Percentiles rank a stretch among this genome's conserved stretches.
These are phyloP conservation scores for Mormyrops boulengeri DNA, from an alignment of 2,797 vertebrate genomes.

Conservation along the genomic window DNA sequence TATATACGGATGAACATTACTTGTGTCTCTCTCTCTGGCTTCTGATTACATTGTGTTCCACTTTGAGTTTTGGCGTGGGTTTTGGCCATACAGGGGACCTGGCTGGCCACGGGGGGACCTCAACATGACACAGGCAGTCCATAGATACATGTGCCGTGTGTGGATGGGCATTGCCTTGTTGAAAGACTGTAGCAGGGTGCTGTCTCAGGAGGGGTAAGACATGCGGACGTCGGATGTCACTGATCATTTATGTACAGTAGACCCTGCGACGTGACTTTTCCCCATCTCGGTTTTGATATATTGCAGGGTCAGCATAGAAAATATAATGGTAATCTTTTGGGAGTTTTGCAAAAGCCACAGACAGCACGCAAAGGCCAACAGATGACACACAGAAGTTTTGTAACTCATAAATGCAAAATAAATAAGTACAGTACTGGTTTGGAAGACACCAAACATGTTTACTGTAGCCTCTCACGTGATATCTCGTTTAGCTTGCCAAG, in stretches of 20 bases:
- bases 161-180: neutral
- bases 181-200: neutral
- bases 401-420: neutral
- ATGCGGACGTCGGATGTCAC: neutral
- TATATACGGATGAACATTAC: neutral
- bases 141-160: neutral
- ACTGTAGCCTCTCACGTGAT: neutral
- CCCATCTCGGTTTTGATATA: neutral
- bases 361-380: neutral
- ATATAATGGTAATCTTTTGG: neutral
- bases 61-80: too few relatives aligned
- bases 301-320: neutral
- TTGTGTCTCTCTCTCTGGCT: neutral
- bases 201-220: neutral
- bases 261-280: neutral
- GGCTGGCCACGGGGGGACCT: neutral
- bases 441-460: neutral
- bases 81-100: too few relatives aligned
- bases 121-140: neutral
- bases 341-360: neutral
- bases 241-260: neutral
- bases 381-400: neutral
- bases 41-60: neutral
- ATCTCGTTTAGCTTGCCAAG: neutral
- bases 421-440: neutral